Conservation (phyloP, 2,113 vertebrate genomes). For the Uria aalge region DNA sequence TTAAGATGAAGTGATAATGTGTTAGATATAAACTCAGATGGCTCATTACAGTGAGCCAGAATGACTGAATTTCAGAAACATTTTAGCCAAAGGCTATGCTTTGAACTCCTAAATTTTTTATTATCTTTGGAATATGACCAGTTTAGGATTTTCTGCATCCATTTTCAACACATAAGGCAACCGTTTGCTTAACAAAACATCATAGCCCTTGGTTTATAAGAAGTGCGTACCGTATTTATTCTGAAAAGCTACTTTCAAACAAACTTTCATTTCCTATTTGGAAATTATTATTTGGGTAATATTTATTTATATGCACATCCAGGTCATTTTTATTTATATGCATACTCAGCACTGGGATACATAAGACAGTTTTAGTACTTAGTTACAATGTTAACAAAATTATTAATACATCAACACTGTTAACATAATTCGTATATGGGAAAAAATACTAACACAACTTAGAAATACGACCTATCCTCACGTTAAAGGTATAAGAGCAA, state of each 20-base stretch:
- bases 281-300: not conserved
- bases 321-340: not conserved
- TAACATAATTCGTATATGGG: not conserved
- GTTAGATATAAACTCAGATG: conserved; percentile 10
- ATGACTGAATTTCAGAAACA: conserved; percentile 32
- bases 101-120: not conserved
- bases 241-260: not conserved
- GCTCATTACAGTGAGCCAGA: not conserved
- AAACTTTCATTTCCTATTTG: not conserved
- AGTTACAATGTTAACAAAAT: not conserved
- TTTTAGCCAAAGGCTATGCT: conserved; percentile 42
- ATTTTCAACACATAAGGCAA: conserved; percentile 21
- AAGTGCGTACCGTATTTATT: accelerated
- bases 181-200: not conserved
- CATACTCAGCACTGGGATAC: not conserved
- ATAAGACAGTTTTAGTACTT: not conserved
- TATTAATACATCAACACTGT: not conserved
- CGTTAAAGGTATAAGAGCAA: not conserved
- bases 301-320: not conserved
- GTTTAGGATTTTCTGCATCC: conserved; percentile 26
- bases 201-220: not conserved
- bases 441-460: not conserved
- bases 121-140: conserved; percentile 33
- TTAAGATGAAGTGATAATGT: conserved; percentile 3
- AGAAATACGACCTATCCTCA: not conserved